Evolutionary conservation across 2,888 invertebrate genomes (phyloP).

Genomic region (Galerucella calmariensis): DNA sequence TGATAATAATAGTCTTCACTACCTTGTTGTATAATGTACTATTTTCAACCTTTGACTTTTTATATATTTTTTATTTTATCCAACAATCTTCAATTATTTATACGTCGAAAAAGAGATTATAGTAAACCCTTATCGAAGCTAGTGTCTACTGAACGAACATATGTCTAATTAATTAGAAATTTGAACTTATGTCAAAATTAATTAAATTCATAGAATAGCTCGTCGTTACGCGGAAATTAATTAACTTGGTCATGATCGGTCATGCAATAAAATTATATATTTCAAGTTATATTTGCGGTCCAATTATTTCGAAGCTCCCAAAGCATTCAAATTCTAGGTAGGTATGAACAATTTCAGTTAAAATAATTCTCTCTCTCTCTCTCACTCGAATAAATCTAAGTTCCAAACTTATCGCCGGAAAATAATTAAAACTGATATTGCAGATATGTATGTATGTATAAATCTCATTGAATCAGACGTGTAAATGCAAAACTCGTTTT

Average conservation of each 20-base stretch:
- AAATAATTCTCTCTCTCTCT: conserved; percentile 9
- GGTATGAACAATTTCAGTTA: conserved; percentile 18
- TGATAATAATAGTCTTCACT: too few relatives aligned
- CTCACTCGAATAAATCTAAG: conserved; percentile 14
- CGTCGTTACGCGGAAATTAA: conserved; percentile 50
- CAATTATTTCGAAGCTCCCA: conserved; percentile 46
- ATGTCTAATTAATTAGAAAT: conserved; percentile 36
- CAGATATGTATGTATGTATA: not conserved
- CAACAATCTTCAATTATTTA: not conserved
- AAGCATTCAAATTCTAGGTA: conserved; percentile 20
- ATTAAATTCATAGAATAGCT: conserved; percentile 45
- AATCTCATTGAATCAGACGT: not conserved
- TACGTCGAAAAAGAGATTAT: not conserved
- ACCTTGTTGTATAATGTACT: too few relatives aligned
- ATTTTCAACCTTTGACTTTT: too few relatives aligned
- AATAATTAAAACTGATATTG: conserved; percentile 17
- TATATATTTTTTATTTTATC: too few relatives aligned
- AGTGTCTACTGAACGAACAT: conserved; percentile 8
- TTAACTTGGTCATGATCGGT: conserved; percentile 50
- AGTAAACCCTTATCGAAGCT: not conserved
- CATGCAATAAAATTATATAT: conserved; percentile 51
- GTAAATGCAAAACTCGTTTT: not conserved
- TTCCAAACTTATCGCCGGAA: conserved; percentile 8
- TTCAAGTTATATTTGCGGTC: conserved; percentile 50
- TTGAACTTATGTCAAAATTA: conserved; percentile 42